Percentiles rank a stretch among this genome's conserved stretches.
Conservation (phyloP, 1,140 invertebrate genomes). For the Drosophila bocqueti region DNA sequence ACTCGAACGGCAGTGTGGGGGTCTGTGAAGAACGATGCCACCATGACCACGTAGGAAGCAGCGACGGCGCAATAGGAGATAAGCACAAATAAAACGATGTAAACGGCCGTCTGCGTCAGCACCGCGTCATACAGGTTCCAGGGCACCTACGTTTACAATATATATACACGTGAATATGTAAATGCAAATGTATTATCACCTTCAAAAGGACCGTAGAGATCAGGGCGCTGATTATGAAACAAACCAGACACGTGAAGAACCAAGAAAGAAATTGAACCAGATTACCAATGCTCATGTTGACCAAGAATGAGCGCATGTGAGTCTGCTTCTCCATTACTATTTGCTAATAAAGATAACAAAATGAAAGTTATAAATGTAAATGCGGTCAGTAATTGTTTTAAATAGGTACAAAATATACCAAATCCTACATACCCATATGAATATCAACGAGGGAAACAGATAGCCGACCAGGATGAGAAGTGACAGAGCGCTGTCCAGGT, state of each 20-base stretch:
- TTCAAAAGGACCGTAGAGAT: conserved; percentile 25
- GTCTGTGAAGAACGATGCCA: conserved; percentile 57
- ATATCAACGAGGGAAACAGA: conserved; percentile 58
- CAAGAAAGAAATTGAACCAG: conserved; percentile 48
- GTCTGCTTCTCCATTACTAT: conserved; percentile 55
- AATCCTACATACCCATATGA: conserved; percentile 43
- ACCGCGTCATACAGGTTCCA: conserved; percentile 49
- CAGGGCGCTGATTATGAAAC: conserved; percentile 27
- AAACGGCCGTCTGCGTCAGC: conserved; percentile 49
- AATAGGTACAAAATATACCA: neutral
- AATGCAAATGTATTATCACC: conserved; percentile 28
- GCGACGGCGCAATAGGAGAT: conserved; percentile 39
- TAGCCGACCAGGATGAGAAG: conserved; percentile 56
- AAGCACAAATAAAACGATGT: conserved; percentile 37
- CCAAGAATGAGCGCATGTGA: conserved; percentile 45
- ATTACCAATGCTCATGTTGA: conserved; percentile 70
- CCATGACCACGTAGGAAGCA: conserved; percentile 45
- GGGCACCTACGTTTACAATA: conserved; percentile 38
- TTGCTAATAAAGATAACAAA: conserved; percentile 33
- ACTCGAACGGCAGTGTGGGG: conserved; percentile 28
- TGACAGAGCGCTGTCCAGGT: conserved; percentile 22
- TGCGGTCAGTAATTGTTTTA: neutral
- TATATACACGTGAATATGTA: neutral
- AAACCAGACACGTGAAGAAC: conserved; percentile 45
- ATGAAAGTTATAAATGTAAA: neutral